Evolutionary conservation across 2,113 vertebrate species (phyloP), one percentile per base, ranked within the genome.

Genomic region (Cinclus cinclus): DNA sequence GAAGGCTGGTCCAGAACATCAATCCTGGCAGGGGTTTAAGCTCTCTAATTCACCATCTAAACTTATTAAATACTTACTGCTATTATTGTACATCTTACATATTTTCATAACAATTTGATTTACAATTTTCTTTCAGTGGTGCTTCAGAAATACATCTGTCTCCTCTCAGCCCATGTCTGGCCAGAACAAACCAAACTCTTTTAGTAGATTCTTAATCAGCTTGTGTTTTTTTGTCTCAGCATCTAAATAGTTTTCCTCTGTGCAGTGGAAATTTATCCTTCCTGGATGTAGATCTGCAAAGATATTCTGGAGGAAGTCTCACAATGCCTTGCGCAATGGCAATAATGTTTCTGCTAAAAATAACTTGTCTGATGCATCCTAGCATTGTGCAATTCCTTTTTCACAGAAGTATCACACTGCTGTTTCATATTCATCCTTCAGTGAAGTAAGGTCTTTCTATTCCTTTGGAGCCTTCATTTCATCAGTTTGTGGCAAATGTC

Each of bases 291-390:
- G 71, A 77, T 42, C 71, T 74, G 37, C 64, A 42, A 59, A 68
- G 68, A 55, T 67, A n/a, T 87, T 90, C 83, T 83, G 94, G 76
- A 90, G 89, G 67, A 86, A 94, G 64, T 59, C 89, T 96, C 56
- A 59, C 42, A 63, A 33, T 83, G 95, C 89, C 60, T 96, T 92
- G 83, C 7, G 55, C 85, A 93, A 83, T 46, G 75, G 88, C 82
- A 92, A 33, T 85, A 60, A 84, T 53, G 50, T 77, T 88, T 90
- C 96, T 92, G 91, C 96, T 96, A 96, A 96, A 96, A 97, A 95
- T 95, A 96, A 83, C 96, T 92, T 75, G 37, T 68, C 89, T 90
- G 86, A 92, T 90, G 86, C 91, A 91, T 92, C 47, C 44, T 63
- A 91, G 83, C 56, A 84, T 75, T 56, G 7, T 59, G 64, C 76